Base-by-base conservation (phyloP, 2,888 invertebrate species). In the Branchinecta sandiegonensis region DNA sequence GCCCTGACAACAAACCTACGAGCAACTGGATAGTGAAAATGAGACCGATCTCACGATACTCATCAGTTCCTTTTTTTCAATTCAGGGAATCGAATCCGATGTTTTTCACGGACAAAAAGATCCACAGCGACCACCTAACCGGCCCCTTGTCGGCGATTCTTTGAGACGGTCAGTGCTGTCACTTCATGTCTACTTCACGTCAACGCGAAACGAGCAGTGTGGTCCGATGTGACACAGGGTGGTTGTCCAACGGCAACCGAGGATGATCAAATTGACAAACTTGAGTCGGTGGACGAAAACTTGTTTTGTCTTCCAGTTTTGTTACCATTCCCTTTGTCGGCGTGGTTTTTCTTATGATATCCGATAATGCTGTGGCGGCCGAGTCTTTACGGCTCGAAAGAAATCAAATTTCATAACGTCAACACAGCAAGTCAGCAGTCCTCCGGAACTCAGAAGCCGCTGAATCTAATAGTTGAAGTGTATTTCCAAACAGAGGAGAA, bases 251-350 rank as follows among this genome's bases (percentile, higher is more conserved):
- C 17, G n/a, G 56, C 56, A n/a, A 9, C 56, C 37, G 17, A 56
- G 8, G 17, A 56, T 56, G 56, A 56, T 56, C 56, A 56, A 56
- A 56, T 8, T 56, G 56, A 56, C 56, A 56, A 56, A n/a, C 8
- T 37, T 37, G 37, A 37, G 37, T 6, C 37, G 37, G 37, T 56
- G 14, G n/a, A 56, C n/a, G 56, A 17, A 17, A 56, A 56, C 56
- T 14, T 56, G 56, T 56, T 56, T 56, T 56, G 56, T 56, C 56
- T 56, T 17, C 56, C 56, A 56, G 17, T 56, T 56, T 56, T 56
- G 37, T 37, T 37, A 37, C 37, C 37, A 37, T 37, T 37, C 37
- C 37, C 56, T 56, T 56, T 56, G 56, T 56, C 56, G 56, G 56
- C 9, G 17, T 37, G 37, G 37, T 37, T 37, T 37, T 14, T 56